Conservation (phyloP, 2,888 invertebrate genomes). For the Xestia rhomboidea region DNA sequence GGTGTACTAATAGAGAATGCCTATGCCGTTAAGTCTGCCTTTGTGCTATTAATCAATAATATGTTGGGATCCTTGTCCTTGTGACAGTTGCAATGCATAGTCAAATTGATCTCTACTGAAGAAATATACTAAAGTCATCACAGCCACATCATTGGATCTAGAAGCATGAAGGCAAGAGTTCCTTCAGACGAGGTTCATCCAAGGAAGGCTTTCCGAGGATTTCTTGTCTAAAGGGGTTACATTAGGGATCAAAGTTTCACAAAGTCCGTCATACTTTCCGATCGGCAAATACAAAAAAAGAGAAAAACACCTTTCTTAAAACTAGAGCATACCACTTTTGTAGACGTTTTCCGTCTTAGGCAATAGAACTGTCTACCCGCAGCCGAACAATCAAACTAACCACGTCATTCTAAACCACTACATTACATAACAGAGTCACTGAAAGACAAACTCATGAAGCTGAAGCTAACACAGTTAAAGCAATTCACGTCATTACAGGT, state of each 20-base stretch:
- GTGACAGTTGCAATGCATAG: background rate
- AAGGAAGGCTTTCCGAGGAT: background rate
- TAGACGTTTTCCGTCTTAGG: conserved; percentile 5
- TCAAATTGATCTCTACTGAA: background rate
- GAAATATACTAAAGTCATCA: background rate
- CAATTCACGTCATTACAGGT: conserved; percentile 43
- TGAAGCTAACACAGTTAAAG: conserved; percentile 55
- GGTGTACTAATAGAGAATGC: background rate
- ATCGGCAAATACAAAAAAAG: background rate
- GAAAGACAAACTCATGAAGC: conserved; percentile 52
- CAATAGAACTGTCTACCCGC: background rate
- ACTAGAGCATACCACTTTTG: background rate
- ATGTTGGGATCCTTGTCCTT: background rate
- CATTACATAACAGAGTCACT: conserved; percentile 47
- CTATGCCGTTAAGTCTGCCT: background rate
- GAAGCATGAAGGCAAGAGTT: background rate
- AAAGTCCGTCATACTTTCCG: background rate
- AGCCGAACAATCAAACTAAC: conserved; percentile 12
- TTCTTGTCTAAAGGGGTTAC: background rate
- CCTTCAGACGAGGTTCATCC: background rate
- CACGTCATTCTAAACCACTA: conserved; percentile 39
- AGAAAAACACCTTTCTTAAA: background rate
- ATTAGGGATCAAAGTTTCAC: background rate
- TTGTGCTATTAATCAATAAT: background rate
- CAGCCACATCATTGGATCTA: background rate